A percentile compares a stretch with the other conserved stretches of the same genome.
Conservation (phyloP, 2,113 vertebrate species). For the Lontra canadensis region DNA sequence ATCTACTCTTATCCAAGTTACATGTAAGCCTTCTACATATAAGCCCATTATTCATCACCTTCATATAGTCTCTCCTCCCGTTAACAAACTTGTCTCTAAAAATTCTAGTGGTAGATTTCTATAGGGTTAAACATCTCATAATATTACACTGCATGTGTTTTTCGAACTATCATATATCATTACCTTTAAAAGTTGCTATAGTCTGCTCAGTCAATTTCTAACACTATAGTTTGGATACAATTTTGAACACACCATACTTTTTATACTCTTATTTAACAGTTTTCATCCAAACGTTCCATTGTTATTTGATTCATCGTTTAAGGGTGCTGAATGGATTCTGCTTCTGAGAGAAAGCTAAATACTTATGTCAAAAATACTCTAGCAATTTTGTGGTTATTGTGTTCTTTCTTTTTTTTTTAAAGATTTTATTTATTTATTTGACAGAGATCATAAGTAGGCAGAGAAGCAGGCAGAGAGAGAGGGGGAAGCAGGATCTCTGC, state of each 20-base stretch:
- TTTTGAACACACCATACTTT: background rate
- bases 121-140: slow-evolving; percentile 18
- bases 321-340: background rate
- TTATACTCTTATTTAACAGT: background rate
- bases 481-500: too few relatives aligned
- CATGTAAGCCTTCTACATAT: background rate
- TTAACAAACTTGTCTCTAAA: slow-evolving; percentile 9
- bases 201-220: background rate
- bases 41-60: background rate
- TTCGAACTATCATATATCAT: background rate
- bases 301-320: background rate
- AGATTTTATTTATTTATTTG: too few relatives aligned
- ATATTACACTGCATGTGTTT: slow-evolving; percentile 5
- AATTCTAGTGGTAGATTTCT: background rate
- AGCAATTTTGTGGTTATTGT: background rate
- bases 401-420: background rate
- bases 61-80: background rate
- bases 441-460: too few relatives aligned
- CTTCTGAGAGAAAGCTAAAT: background rate
- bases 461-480: too few relatives aligned
- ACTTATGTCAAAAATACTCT: background rate
- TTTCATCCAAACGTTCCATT: background rate
- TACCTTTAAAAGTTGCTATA: background rate
- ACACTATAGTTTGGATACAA: background rate
- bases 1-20: background rate